Evolutionary conservation across 1,140 invertebrate genomes (phyloP).

Genomic region (Drosophila takahashii): DNA sequence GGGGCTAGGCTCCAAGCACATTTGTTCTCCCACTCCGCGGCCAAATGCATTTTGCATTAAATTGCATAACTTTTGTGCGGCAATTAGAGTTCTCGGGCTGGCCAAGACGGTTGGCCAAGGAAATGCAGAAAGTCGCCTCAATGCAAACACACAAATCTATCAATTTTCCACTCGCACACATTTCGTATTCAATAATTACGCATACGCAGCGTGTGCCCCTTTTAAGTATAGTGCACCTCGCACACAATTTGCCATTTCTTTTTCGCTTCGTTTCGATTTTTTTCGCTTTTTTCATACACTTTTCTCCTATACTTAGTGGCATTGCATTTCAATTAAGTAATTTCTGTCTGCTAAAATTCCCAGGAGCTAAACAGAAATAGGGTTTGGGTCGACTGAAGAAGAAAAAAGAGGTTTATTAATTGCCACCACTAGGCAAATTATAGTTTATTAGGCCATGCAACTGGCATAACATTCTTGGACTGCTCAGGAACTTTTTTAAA

Average conservation of each 20-base stretch:
- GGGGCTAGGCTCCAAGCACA: constrained; percentile 32
- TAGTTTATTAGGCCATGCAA: constrained; percentile 52
- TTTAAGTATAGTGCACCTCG: constrained; percentile 38
- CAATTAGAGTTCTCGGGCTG: constrained; percentile 59
- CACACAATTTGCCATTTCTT: constrained; percentile 22
- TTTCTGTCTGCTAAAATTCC: constrained; percentile 76
- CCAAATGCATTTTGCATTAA: constrained; percentile 74
- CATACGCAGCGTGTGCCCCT: constrained; percentile 57
- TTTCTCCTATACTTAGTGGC: constrained; percentile 36
- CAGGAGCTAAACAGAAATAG: constrained; percentile 45
- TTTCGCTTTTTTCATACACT: constrained; percentile 10
- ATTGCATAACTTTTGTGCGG: constrained; percentile 81
- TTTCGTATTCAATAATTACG: constrained; percentile 63
- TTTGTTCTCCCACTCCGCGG: constrained; percentile 5
- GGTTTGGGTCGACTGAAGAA: constrained; percentile 6
- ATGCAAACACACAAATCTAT: constrained; percentile 68
- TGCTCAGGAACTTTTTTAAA: constrained; percentile 14
- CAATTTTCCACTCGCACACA: constrained; percentile 56
- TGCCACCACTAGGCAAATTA: constrained; percentile 62
- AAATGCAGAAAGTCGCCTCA: constrained; percentile 37
- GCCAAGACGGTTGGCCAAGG: constrained; percentile 42
- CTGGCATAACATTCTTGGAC: constrained; percentile 32
- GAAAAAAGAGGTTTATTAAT: constrained; percentile 45
- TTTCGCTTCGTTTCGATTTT: constrained; percentile 15
- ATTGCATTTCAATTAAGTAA: constrained; percentile 77